Base-by-base conservation (phyloP, 2,888 invertebrate species). In the Pseudoips prasinana region DNA sequence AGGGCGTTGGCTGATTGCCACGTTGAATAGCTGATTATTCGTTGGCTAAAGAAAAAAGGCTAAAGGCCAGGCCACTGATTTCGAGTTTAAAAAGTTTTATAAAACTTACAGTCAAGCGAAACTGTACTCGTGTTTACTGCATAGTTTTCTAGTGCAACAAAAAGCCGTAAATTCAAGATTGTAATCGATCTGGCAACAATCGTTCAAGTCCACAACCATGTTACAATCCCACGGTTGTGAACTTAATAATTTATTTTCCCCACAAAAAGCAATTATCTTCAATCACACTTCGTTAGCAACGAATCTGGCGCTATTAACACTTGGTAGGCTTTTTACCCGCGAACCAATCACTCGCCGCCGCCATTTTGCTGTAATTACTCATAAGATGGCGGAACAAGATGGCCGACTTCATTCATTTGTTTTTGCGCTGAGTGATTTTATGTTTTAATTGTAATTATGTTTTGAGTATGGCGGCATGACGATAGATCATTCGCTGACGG, bases 301-400 rank as follows among this genome's bases (percentile, higher is more conserved):
- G 71, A 81, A 82, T 83, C 82, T 81, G 75, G 64, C 63, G 69
- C 72, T 74, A 76, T 83, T 81, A 82, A 69, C 74, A 76, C 80
- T 75, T 70, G 61, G 67, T 55, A 46, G 48, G 60, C 62, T 80
- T 78, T 80, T 80, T 82, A 69, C 68, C 59, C 64, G 68, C 59
- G 62, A 60, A 60, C 81, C 79, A 77, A 80, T 77, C 67, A 62
- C 33, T 44, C 41, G 53, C 52, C 46, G 50, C 49, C 49, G 55
- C 69, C 49, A 78, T 81, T 85, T 75, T 77, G 73, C 50, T 36
- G 64, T 69, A 79, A 82, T 83, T 80, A 71, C 64, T 59, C 59
- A 76, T 62, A 78, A 79, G 60, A 80, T 79, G 80, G 78, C 72
- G 57, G 65, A 58, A 46, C 63, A 78, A 77, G 48, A 79, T 80